phyloP scores from a whole-genome alignment of 2,113 vertebrate species.

The Chamaetylas fuelleborni region DNA sequence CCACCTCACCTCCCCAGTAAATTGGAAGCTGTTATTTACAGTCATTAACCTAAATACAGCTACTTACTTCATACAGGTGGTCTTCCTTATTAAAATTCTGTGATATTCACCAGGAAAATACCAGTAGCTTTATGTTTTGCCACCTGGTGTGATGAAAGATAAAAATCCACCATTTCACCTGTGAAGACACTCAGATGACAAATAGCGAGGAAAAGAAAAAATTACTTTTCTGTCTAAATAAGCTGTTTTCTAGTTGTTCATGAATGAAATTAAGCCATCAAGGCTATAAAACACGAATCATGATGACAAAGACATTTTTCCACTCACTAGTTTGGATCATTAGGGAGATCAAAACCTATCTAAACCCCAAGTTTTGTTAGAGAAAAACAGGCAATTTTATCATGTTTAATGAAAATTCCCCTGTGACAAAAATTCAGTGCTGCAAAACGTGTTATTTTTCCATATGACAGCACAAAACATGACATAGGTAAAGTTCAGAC shows the following conservation, averaged over 20 bases:
- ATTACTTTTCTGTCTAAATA: background rate
- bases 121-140: background rate
- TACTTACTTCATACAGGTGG: background rate
- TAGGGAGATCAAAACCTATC: conserved; percentile 6
- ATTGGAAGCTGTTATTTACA: background rate
- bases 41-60: background rate
- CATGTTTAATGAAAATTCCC: conserved; percentile 42
- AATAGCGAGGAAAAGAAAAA: background rate
- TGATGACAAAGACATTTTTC: background rate
- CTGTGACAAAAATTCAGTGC: conserved; percentile 35
- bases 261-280: background rate
- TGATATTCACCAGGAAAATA: background rate
- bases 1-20: background rate
- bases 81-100: background rate
- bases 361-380: conserved; percentile 8
- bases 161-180: background rate
- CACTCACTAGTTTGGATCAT: background rate
- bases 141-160: background rate
- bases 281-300: background rate
- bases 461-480: background rate
- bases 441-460: conserved; percentile 48
- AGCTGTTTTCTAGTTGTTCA: background rate
- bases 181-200: background rate
- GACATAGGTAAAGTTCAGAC: conserved; percentile 40
- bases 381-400: conserved; percentile 26